Evolutionary conservation across 2,113 vertebrate genomes (phyloP).

Genomic region (Passer domesticus): DNA sequence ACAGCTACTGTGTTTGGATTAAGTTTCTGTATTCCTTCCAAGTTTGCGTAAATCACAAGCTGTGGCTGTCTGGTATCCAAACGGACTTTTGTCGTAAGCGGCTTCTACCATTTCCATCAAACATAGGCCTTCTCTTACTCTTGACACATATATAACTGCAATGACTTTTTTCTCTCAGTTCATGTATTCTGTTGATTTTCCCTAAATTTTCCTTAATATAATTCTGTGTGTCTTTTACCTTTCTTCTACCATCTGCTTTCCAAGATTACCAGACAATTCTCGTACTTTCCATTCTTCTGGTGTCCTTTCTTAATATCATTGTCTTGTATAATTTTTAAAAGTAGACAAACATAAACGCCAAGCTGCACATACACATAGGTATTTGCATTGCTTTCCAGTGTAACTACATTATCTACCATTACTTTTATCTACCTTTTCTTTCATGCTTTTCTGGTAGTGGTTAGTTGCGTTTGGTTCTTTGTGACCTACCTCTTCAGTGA

Average conservation of each 20-base stretch:
- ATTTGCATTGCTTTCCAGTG: not conserved
- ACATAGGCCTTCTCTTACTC: not conserved
- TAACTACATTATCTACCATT: not conserved
- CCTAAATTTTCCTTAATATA: not conserved
- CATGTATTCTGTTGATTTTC: not conserved
- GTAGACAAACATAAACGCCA: not conserved
- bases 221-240: not conserved
- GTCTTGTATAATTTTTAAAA: not conserved
- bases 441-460: not conserved
- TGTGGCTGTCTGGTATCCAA: not conserved
- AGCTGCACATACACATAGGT: not conserved
- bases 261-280: not conserved
- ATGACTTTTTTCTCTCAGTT: not conserved
- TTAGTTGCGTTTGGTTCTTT: not conserved
- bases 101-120: not conserved
- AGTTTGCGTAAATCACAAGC: not conserved
- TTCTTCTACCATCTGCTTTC: not conserved
- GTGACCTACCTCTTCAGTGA: not conserved
- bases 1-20: not conserved
- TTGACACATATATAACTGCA: not conserved
- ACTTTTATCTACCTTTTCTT: not conserved
- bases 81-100: not conserved
- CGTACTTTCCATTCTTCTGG: not conserved
- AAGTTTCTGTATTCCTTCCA: not conserved
- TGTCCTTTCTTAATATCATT: not conserved